Conservation (phyloP, 2,113 vertebrate genomes). For the Bambusicola thoracicus region DNA sequence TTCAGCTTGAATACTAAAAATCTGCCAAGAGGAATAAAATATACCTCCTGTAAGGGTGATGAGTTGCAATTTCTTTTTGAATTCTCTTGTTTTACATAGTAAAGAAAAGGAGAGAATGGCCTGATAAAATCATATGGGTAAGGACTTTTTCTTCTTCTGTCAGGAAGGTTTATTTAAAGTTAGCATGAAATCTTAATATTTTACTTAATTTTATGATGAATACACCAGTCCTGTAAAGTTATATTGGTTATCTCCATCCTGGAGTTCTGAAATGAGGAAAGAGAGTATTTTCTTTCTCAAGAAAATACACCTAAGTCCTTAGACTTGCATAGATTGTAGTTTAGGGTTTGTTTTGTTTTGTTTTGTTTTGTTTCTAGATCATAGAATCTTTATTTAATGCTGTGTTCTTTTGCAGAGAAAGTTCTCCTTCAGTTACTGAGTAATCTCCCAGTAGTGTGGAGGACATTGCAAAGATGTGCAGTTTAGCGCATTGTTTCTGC, state of each 20-base stretch:
- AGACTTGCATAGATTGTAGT: not conserved
- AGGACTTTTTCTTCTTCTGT: not conserved
- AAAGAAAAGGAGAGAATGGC: not conserved
- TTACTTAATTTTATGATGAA: not conserved
- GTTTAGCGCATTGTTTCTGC: not conserved
- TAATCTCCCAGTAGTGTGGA: not conserved
- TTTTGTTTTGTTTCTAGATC: not conserved
- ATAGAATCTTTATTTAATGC: conserved; percentile 37
- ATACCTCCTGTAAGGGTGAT: conserved; percentile 23
- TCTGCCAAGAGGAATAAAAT: conserved; percentile 45
- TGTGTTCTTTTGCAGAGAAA: not conserved
- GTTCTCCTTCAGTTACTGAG: conserved; percentile 8
- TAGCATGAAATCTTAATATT: not conserved
- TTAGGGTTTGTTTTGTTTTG: not conserved
- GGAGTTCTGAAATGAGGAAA: not conserved
- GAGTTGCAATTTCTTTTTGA: conserved; percentile 26
- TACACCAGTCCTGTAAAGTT: not conserved
- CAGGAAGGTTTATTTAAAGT: not conserved
- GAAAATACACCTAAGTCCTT: not conserved
- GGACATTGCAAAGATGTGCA: not conserved
- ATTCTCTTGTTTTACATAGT: not conserved
- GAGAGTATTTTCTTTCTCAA: not conserved
- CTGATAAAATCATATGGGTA: not conserved
- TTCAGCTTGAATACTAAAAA: conserved; percentile 36
- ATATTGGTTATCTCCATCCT: not conserved